Conservation (phyloP, 2,888 invertebrate species). For the Drosophila formosana region DNA sequence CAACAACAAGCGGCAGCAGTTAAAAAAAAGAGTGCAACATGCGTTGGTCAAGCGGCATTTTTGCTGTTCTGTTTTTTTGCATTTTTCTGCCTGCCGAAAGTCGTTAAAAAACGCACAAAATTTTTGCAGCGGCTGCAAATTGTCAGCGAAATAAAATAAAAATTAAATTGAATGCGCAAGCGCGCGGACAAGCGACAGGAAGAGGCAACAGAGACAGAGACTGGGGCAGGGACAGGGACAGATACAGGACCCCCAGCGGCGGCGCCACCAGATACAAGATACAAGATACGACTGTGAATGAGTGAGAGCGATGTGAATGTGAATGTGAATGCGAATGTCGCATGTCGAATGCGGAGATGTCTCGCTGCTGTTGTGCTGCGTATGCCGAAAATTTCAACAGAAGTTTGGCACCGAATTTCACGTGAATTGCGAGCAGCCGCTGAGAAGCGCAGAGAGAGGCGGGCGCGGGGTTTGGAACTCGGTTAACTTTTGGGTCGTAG, state of each 20-base stretch:
- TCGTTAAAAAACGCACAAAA: slow-evolving; percentile 73
- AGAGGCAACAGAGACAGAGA: slow-evolving; percentile 4
- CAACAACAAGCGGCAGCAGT: slow-evolving; percentile 55
- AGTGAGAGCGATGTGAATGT: slow-evolving; percentile 48
- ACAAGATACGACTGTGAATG: slow-evolving; percentile 66
- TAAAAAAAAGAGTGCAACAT: slow-evolving; percentile 67
- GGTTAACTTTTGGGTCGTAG: slow-evolving; percentile 31
- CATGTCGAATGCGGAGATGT: slow-evolving; percentile 20
- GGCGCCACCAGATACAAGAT: slow-evolving; percentile 77
- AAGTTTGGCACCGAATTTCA: slow-evolving; percentile 72
- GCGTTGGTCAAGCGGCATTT: slow-evolving; percentile 67
- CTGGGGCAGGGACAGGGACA: slow-evolving; percentile 1
- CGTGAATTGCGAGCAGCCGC: slow-evolving; percentile 52
- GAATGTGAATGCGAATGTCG: slow-evolving; percentile 32
- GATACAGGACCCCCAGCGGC: slow-evolving; percentile 78
- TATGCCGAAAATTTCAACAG: slow-evolving; percentile 79
- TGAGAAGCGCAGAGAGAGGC: not conserved
- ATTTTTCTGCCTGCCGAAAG: slow-evolving; percentile 39
- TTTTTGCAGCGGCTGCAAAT: slow-evolving; percentile 72
- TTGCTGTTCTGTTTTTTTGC: slow-evolving; percentile 15
- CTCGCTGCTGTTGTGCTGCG: slow-evolving; percentile 34
- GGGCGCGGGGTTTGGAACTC: not conserved
- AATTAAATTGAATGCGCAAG: slow-evolving; percentile 77
- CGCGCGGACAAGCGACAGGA: slow-evolving; percentile 58
- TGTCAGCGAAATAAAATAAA: slow-evolving; percentile 75